phyloP scores from a whole-genome alignment of 2,797 vertebrate genomes.

The Argya squamiceps region DNA sequence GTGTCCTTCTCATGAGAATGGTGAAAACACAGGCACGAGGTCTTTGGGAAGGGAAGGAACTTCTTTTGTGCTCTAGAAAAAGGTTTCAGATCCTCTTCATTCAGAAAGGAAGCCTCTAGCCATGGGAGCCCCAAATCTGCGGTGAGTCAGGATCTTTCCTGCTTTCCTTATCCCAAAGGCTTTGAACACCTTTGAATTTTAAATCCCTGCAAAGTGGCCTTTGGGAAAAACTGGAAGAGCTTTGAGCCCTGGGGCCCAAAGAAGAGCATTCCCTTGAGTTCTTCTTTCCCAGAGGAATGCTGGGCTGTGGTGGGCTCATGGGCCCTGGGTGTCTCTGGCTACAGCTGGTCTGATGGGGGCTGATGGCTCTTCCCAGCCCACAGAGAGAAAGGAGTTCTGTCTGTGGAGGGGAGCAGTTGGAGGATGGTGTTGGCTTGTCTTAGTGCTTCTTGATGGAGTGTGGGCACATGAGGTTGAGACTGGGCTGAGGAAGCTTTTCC shows the following conservation, averaged over 20 bases:
- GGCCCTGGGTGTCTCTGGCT: neutral
- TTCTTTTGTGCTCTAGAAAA: neutral
- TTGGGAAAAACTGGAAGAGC: neutral
- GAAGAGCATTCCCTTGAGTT: neutral
- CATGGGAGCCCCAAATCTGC: neutral
- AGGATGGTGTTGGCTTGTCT: neutral
- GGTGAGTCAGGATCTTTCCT: neutral
- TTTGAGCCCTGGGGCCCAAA: neutral
- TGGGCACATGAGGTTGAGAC: neutral
- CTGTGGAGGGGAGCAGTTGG: neutral
- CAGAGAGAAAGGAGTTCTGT: conserved; percentile 79
- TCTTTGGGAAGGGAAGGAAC: neutral
- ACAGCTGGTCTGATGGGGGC: neutral
- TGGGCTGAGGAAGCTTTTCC: neutral
- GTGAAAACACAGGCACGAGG: neutral
- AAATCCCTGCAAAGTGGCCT: neutral
- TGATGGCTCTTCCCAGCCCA: conserved; percentile 71
- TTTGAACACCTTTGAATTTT: neutral
- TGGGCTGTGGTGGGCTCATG: neutral
- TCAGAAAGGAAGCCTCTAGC: neutral
- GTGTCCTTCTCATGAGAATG: neutral
- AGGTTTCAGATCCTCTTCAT: neutral
- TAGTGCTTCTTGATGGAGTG: neutral
- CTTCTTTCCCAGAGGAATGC: neutral
- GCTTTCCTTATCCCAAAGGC: neutral